Base-by-base conservation (phyloP, 2,113 vertebrate genomes). In the Mellivora capensis region DNA sequence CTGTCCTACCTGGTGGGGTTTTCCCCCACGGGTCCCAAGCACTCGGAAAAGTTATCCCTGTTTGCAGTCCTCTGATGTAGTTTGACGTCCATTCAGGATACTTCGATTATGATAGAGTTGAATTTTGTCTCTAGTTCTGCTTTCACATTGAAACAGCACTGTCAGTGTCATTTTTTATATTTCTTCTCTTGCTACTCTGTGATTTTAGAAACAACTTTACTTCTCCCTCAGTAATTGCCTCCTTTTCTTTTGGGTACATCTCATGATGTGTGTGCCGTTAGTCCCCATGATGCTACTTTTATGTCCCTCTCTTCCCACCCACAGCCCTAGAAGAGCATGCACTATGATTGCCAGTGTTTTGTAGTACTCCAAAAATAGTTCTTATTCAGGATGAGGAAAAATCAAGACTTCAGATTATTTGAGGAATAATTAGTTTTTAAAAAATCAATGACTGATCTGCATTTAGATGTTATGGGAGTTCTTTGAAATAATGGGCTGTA, bases 121-220 rank as follows among this genome's bases (percentile, higher is more conserved):
- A 80, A 47, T 94, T 93, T 47, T 87, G 59, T 81, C 12, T 72
- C 39, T 77, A 39, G 37, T 52, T 82, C 23, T 71, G 29, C 2
- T 12, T 93, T 44, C 8, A 23, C 57, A 34, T 39, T 9, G 37
- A 37, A n/a, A 54, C 42, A 52, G 18, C 31, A 42, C 37, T 62
- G 25, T 67, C 49, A 79, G 3, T 80, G 49, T 82, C 29, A 87
- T 54, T 64, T 71, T 52, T 72, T 81, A 20, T 89, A 37, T 54
- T 95, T 88, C 59, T 82, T 47, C 79, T 77, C 29, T 82, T 82
- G 62, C 23, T 86, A 42, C 52, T 69, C 49, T 86, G 37, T 93
- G 31, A 93, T 74, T 92, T 97, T 87, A 95, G 87, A 95, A 59
- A 27, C 83, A 82, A 49, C 29, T 96, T 89, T 88, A 37, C 83